Evolutionary conservation across 2,113 vertebrate genomes (phyloP).

Genomic region (Eudyptes chrysolophus): DNA sequence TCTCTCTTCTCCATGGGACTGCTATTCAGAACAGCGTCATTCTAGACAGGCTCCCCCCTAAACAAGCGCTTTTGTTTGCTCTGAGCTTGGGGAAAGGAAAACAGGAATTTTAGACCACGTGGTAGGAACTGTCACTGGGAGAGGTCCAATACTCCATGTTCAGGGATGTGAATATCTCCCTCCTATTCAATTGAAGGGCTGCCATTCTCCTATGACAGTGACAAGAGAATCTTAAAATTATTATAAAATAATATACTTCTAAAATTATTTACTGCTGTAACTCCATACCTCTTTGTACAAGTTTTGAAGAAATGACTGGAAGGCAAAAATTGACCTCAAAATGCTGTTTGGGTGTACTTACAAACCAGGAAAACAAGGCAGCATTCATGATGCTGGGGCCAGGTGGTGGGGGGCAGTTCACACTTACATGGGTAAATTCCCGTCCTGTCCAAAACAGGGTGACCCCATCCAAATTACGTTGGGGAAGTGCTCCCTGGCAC

Average conservation of each 20-base stretch:
- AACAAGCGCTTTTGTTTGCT: background rate
- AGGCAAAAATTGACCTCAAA: background rate
- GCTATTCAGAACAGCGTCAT: background rate
- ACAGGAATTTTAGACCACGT: background rate
- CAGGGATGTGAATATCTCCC: background rate
- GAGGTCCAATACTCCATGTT: background rate
- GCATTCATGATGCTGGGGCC: background rate
- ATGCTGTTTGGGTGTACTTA: background rate
- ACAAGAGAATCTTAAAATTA: background rate
- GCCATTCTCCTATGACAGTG: background rate
- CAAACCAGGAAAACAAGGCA: background rate
- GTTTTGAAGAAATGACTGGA: background rate
- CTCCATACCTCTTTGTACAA: background rate
- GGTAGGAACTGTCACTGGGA: background rate
- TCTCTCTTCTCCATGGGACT: background rate
- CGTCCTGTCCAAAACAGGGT: background rate
- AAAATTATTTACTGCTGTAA: background rate
- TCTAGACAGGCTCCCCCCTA: background rate
- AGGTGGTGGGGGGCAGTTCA: background rate
- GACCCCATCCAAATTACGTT: background rate
- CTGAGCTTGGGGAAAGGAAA: background rate
- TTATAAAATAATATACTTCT: background rate
- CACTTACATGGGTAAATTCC: background rate
- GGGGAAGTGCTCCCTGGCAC: background rate
- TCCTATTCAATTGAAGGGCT: background rate